Conservation (phyloP, 1,140 invertebrate genomes). For the Stegodyphus mimosarum region DNA sequence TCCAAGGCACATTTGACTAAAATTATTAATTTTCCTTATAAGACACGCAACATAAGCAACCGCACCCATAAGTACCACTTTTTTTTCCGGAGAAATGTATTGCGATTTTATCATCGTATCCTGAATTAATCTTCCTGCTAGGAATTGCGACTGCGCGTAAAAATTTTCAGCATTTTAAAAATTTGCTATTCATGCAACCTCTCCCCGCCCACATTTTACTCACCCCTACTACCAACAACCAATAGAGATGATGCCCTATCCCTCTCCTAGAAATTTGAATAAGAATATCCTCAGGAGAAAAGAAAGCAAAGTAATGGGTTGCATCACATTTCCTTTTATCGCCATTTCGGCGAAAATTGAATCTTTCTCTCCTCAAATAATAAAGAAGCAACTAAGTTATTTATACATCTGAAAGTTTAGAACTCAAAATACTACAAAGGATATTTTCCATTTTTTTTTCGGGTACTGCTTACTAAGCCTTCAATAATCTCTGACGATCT, state of each 20-base stretch:
- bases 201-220: background rate
- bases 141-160: background rate
- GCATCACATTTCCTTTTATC: conserved; percentile 7
- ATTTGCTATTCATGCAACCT: background rate
- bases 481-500: no score
- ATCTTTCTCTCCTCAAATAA: background rate
- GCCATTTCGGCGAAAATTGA: conserved; percentile 6
- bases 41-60: no score
- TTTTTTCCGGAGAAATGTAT: no score
- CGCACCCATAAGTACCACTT: no score
- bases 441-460: no score
- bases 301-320: background rate
- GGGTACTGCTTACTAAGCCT: no score
- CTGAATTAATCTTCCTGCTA: background rate
- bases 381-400: no score
- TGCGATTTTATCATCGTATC: no score
- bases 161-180: background rate
- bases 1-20: no score
- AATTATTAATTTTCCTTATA: no score
- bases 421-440: no score
- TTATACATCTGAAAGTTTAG: no score
- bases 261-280: conserved; percentile 26
- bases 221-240: background rate
- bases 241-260: conserved; percentile 6
- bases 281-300: conserved; percentile 7